phyloP scores from a whole-genome alignment of 2,113 vertebrate genomes.

The Xiphophorus maculatus region DNA sequence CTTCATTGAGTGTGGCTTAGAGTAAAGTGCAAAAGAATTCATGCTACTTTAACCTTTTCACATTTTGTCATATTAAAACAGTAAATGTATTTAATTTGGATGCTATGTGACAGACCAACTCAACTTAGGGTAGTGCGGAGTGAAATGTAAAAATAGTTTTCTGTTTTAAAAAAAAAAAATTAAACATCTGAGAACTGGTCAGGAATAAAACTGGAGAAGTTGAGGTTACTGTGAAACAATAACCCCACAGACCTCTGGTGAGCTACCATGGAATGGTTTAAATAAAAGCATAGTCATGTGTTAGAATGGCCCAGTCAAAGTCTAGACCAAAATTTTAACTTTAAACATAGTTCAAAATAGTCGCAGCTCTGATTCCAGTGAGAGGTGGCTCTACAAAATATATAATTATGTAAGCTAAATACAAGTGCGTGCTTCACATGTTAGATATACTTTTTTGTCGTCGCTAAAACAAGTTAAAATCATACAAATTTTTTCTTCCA shows the following conservation, averaged over 20 bases:
- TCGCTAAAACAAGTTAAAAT: neutral
- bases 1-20: neutral
- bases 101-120: neutral
- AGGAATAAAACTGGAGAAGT: too few species aligned
- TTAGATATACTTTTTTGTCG: neutral
- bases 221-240: too few species aligned
- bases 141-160: neutral
- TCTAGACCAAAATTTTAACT: neutral
- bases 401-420: neutral
- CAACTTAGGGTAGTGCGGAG: neutral
- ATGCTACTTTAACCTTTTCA: neutral
- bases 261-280: too few species aligned
- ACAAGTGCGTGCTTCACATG: neutral
- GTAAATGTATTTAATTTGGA: neutral
- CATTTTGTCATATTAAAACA: neutral
- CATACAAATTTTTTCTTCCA: neutral
- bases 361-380: neutral
- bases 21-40: neutral
- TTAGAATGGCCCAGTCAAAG: too few species aligned
- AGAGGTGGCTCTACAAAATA: neutral
- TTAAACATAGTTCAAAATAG: neutral
- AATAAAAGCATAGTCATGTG: neutral
- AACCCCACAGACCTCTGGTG: too few species aligned
- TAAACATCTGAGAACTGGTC: neutral
- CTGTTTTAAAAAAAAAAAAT: neutral